Evolutionary conservation across 2,888 invertebrate species (phyloP), one percentile per base, ranked within the genome.

Genomic region (Thymelicus lineola): DNA sequence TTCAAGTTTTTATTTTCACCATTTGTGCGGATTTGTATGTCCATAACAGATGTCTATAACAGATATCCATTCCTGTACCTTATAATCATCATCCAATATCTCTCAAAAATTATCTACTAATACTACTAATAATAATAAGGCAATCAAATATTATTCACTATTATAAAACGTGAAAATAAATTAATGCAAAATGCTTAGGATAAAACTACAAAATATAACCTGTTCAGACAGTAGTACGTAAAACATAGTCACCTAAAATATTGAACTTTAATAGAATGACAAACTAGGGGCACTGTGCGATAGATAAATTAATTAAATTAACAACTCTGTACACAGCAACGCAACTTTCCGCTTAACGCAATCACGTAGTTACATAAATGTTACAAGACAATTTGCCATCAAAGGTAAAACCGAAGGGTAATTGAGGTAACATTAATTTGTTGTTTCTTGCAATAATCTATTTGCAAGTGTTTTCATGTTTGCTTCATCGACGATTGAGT

Each of bases 381-480:
- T 58, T 38, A 38, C 48, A 63, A 50, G 50, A 63, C 53, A 63
- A 63, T 63, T 38, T 63, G 63, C 50, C 63, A 63, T 61, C 61
- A 42, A 53, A 55, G 61, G 55, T n/a, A 55, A 55, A 28, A 17
- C 53, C 60, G 59, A 53, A 58, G 66, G 66, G 35, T 36, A 53
- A 67, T 61, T 15, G 45, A 61, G 20, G 67, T 55, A 15, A n/a
- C 28, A 55, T 57, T 50, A 68, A 68, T 63, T 68, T 35, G 20
- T 15, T 48, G 61, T 57, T 62, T 63, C 61, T 68, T 68, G 38
- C 62, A 46, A 48, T 55, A 61, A 63, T 68, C 57, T 62, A 35
- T 46, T 53, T 60, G 67, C 38, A 9, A 63, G 14, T 42, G 57
- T 55, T 61, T 67, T 58, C 35, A 62, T 48, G 36, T 28, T 68